Percentiles rank a stretch among this genome's conserved stretches.
Evolutionary conservation across 2,797 vertebrate genomes (phyloP).

Genomic region (Aeoliscus strigatus): DNA sequence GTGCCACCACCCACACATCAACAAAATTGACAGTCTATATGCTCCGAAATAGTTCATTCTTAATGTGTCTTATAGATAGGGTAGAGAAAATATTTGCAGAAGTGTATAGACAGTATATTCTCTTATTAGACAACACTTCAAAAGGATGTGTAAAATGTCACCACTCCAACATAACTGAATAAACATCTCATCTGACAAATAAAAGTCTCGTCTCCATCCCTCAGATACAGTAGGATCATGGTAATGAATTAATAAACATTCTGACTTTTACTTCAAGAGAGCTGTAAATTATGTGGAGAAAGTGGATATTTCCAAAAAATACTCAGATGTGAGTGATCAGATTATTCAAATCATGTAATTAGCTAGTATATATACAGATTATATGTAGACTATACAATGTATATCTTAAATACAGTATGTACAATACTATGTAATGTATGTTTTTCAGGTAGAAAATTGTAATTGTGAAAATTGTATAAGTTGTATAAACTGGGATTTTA

Average conservation of each 20-base stretch:
- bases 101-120: slow-evolving; percentile 51
- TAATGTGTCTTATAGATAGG: slow-evolving; percentile 26
- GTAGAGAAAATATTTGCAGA: slow-evolving; percentile 37
- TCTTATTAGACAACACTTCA: slow-evolving; percentile 35
- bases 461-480: too few relatives aligned
- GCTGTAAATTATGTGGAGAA: too few relatives aligned
- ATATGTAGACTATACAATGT: too few relatives aligned
- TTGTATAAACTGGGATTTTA: neutral
- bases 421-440: too few relatives aligned
- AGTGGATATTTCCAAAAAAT: too few relatives aligned
- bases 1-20: neutral
- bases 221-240: neutral
- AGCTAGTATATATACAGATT: too few relatives aligned
- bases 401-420: too few relatives aligned
- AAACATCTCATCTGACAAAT: slow-evolving; percentile 49
- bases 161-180: slow-evolving; percentile 46
- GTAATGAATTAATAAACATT: too few relatives aligned
- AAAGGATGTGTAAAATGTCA: slow-evolving; percentile 14
- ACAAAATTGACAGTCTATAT: slow-evolving; percentile 3
- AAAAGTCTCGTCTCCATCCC: slow-evolving; percentile 3
- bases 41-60: slow-evolving; percentile 6
- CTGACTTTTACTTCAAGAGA: too few relatives aligned
- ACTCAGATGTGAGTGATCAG: too few relatives aligned
- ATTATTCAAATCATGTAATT: too few relatives aligned
- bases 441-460: too few relatives aligned